phyloP scores from a whole-genome alignment of 2,797 vertebrate species.

The Helostoma temminkii region DNA sequence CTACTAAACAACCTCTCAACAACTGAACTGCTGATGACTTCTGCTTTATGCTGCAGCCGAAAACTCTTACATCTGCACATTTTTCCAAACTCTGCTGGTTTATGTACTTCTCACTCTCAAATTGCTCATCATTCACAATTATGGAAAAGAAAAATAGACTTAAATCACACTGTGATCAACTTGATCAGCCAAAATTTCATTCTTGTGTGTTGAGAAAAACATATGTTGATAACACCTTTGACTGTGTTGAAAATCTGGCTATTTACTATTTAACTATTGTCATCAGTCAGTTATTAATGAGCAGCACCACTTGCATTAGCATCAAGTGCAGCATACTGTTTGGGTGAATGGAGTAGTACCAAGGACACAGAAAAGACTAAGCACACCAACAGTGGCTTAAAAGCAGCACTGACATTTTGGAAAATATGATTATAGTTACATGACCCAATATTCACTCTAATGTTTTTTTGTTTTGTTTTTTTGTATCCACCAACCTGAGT shows the following conservation, averaged over 20 bases:
- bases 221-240: background rate
- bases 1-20: slow-evolving; percentile 63
- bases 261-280: background rate
- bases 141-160: slow-evolving; percentile 49
- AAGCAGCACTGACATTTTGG: no score
- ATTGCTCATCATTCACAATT: slow-evolving; percentile 51
- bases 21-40: slow-evolving; percentile 48
- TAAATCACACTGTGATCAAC: slow-evolving; percentile 13
- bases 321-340: no score
- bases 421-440: no score
- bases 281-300: background rate
- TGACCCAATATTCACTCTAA: no score
- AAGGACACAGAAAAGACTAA: no score
- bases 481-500: background rate
- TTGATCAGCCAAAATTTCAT: slow-evolving; percentile 16
- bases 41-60: slow-evolving; percentile 51
- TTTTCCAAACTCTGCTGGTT: slow-evolving; percentile 50
- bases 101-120: slow-evolving; percentile 42
- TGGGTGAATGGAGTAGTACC: no score
- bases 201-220: slow-evolving; percentile 13
- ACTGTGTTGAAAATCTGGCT: slow-evolving; percentile 1
- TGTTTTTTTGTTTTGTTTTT: no score
- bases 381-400: no score
- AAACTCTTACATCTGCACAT: slow-evolving; percentile 61
- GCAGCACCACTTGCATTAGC: background rate